Base-by-base conservation (phyloP, 1,140 invertebrate genomes). In the Lithobius niger region DNA sequence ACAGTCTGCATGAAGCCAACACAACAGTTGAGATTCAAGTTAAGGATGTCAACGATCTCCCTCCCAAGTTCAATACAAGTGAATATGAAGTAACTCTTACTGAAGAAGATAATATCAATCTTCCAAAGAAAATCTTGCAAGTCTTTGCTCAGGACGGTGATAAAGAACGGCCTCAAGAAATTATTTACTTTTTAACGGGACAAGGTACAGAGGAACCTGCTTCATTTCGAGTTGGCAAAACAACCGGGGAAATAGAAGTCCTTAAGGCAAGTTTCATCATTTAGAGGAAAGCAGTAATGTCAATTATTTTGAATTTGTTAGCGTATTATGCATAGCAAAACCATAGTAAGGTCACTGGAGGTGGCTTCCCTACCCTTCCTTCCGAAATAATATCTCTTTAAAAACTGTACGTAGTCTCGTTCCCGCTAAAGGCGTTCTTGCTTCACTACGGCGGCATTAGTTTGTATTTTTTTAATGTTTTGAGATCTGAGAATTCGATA, bases 21-120 rank as follows among this genome's bases (percentile, higher is more conserved):
- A 80, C 85, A 0, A 78, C 75, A 51, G 86, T 92, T 0, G 74
- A 79, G 24, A 85, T 92, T 24, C 80, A 82, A 55, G 82, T 92
- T 44, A 78, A 79, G 18, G 44, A 60, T 56, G 78, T 88, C 2
- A 90, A 91, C 64, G 87, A 91, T 64, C 87, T 88, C 68, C 79
- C 78, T 0, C 88, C 88, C 0, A 75, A 81, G 0, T 90, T 92
- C 63, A 71, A 80, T 21, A 3, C 50, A 22, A 22, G n/a, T 10
- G 53, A 21, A 24, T 60, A 66, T 63, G 65, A 65, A 26, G 61
- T 64, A 6, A 52, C 44, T 1, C 50, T 65, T 52, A 56, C 65
- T 44, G 67, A 69, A 56, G 61, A 61, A 19, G 45, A 55, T 25
- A n/a, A 19, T 18, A 47, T 16, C 16, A 40, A 27, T n/a, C 21